phyloP scores from a whole-genome alignment of 1,140 invertebrate species.

The Metaphire vulgaris region DNA sequence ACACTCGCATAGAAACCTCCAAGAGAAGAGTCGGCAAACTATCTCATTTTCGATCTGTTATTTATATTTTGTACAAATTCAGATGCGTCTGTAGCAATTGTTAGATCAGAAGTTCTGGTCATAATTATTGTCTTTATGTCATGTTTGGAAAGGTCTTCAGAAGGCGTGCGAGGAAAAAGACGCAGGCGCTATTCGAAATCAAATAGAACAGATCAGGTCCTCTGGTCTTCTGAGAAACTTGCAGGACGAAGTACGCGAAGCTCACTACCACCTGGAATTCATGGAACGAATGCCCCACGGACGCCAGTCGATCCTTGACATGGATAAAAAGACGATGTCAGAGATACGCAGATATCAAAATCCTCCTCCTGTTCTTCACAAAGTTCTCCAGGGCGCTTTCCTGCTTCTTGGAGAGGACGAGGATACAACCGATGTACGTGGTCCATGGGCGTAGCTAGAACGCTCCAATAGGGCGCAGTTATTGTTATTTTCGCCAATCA shows the following conservation, averaged over 20 bases:
- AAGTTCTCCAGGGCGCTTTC: conserved; percentile 23
- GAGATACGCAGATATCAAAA: conserved; percentile 23
- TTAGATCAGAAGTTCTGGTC: no score
- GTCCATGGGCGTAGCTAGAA: no score
- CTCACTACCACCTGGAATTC: conserved; percentile 16
- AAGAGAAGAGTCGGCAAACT: no score
- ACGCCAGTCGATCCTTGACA: conserved; percentile 18
- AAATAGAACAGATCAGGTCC: conserved; percentile 3
- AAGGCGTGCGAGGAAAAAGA: conserved; percentile 10
- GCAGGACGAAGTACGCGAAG: conserved; percentile 20
- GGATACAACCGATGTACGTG: conserved; percentile 25
- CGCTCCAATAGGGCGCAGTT: no score
- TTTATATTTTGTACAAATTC: no score
- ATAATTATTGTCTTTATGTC: no score
- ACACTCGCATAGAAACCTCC: no score
- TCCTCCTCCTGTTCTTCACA: conserved; percentile 21
- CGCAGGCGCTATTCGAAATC: background rate
- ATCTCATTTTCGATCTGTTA: no score
- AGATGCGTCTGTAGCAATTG: no score
- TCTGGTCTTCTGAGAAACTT: conserved; percentile 5
- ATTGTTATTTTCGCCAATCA: no score
- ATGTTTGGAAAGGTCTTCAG: conserved; percentile 9
- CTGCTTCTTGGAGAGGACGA: conserved; percentile 28
- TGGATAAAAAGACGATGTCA: conserved; percentile 30
- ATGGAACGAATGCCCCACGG: conserved; percentile 1